Evolutionary conservation across 1,140 invertebrate species (phyloP).

Genomic region (Dufourea novaeangliae): DNA sequence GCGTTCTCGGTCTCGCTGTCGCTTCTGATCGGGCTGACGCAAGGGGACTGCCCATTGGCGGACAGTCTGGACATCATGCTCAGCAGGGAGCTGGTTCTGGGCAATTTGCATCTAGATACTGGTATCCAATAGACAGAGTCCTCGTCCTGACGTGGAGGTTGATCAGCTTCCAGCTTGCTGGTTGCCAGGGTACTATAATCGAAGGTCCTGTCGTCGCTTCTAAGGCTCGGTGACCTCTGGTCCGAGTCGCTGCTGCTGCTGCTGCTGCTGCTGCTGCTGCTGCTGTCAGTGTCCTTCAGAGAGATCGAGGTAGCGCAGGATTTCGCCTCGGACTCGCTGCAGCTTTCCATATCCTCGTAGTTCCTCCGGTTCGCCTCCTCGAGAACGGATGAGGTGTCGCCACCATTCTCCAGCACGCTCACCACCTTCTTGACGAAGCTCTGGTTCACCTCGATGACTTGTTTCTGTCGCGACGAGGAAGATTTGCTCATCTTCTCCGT

Average conservation of each 20-base stretch:
- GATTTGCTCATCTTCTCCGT: not conserved
- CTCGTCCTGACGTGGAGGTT: slow-evolving; percentile 11
- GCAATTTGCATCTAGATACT: slow-evolving; percentile 36
- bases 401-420: slow-evolving; percentile 29
- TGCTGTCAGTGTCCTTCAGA: slow-evolving; percentile 41
- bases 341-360: not conserved
- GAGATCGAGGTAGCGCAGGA: slow-evolving; percentile 30
- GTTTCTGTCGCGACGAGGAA: not conserved
- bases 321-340: slow-evolving; percentile 29
- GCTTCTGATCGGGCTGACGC: slow-evolving; percentile 60
- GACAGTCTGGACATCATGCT: slow-evolving; percentile 48
- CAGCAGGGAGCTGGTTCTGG: slow-evolving; percentile 57
- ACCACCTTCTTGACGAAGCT: slow-evolving; percentile 56
- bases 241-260: slow-evolving; percentile 40
- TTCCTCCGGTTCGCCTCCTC: not conserved
- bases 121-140: slow-evolving; percentile 64
- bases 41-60: not conserved
- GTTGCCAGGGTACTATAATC: too few relatives aligned
- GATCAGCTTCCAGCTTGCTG: not conserved
- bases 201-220: not conserved
- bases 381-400: not conserved
- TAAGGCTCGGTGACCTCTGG: not conserved
- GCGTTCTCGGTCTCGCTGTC: not conserved
- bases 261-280: too few relatives aligned
- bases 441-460: not conserved